These are phyloP conservation scores for Tichodroma muraria DNA, from an alignment of 2,113 vertebrate genomes.

Conservation along the genomic window DNA sequence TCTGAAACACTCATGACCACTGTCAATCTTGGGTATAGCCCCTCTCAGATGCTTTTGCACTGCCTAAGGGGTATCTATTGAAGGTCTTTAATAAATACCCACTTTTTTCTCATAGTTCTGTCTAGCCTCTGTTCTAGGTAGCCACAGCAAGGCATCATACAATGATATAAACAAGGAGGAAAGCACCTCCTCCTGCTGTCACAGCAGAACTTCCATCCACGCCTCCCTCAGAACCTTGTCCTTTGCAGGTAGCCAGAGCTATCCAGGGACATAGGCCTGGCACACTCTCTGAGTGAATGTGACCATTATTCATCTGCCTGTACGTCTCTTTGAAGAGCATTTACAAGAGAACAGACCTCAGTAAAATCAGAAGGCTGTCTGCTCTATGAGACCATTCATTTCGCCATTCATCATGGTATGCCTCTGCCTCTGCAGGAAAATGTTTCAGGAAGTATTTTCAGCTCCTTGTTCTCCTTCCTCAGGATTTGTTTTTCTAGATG, in stretches of 20 bases:
- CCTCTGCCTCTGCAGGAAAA: background rate
- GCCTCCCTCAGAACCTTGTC: background rate
- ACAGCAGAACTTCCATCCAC: background rate
- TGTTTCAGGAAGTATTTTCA: background rate
- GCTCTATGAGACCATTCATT: rapidly evolving
- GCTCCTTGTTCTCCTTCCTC: background rate
- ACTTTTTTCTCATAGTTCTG: background rate
- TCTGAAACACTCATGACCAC: background rate
- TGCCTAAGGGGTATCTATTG: background rate
- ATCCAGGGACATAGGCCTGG: too few relatives aligned
- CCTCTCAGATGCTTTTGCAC: background rate
- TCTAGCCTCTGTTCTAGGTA: background rate
- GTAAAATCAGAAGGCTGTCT: background rate
- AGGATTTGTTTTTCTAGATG: background rate
- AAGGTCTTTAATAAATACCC: background rate
- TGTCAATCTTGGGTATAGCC: background rate
- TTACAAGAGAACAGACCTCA: background rate
- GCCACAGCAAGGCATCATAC: background rate
- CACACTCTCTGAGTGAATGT: background rate
- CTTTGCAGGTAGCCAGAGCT: background rate
- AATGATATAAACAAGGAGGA: background rate
- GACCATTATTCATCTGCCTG: background rate
- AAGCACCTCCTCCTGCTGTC: background rate
- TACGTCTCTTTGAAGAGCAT: background rate
- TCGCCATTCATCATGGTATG: too few relatives aligned